Evolutionary conservation across 92 coral and sea anemone genomes (phyloP), one percentile per base, ranked within the genome.

Genomic region (Micromussa lordhowensis): DNA sequence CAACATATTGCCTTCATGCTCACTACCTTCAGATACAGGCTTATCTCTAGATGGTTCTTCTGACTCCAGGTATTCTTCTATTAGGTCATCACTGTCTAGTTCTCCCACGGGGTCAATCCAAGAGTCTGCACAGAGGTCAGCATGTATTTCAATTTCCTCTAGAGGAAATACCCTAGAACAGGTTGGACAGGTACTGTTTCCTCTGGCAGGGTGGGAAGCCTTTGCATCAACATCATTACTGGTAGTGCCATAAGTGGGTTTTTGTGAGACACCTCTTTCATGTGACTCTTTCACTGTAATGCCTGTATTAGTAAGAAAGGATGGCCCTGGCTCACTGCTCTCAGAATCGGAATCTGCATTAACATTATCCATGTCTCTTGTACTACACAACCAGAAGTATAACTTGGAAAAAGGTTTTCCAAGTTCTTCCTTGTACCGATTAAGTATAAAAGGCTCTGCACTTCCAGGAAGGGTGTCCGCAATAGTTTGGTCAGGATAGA

Each of bases 51-150:
- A 75, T 78, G 77, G 79, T 51, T 86, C 86, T 51, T 84, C 82
- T 44, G 76, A 58, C 72, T 44, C 83, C 79, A 61, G 16, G 26
- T 17, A 79, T 81, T 86, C 95, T 82, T 73, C 76, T 58, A 22
- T 87, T 64, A 69, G 66, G 40, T 72, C 84, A 15, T 75, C 88
- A 77, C 53, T 72, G 79, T 74, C 83, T 38, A 85, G 82, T 31
- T 90, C 93, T 55, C 93, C 93, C 80, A 93, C 85, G 19, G 95
- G 93, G 87, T 93, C 95, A 70, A 90, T 30, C 78, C 82, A 87
- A 29, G 73, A 38, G 71, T 89, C 95, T 44, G 81, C 88, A 71
- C 88, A 92, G 26, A 61, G 83, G 48, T 90, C 87, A 54, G 95
- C 93, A 90, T 93, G 95, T 34, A 51, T 72, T 74, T 91, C 91